A percentile compares a stretch with the other conserved stretches of the same genome.
Evolutionary conservation across 2,113 vertebrate species (phyloP).

Genomic region (Larimichthys polyactis): DNA sequence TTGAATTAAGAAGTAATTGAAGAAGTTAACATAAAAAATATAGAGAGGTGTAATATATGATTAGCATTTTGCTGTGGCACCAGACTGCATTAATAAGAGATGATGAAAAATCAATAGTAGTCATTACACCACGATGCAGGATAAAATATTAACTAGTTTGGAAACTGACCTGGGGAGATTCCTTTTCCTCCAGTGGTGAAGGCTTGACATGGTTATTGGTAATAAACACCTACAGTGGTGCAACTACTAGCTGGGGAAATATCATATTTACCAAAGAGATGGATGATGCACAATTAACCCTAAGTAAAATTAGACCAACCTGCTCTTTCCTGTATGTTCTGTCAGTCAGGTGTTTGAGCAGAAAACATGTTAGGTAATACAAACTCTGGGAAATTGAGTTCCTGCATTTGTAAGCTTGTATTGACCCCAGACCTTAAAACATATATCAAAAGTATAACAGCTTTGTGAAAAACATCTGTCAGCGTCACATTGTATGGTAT

Average conservation of each 20-base stretch:
- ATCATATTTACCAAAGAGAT: conserved; percentile 71
- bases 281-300: conserved; percentile 63
- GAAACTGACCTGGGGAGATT: conserved; percentile 80
- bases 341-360: conserved; percentile 43
- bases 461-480: conserved; percentile 72
- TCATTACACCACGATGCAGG: conserved; percentile 76
- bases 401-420: conserved; percentile 45
- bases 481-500: conserved; percentile 46
- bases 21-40: conserved; percentile 63
- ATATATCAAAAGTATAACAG: conserved; percentile 44
- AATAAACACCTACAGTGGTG: conserved; percentile 77
- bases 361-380: conserved; percentile 31
- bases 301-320: conserved; percentile 61
- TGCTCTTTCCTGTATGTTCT: conserved; percentile 35
- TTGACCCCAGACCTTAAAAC: conserved; percentile 64
- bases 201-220: conserved; percentile 69
- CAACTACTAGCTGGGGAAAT: conserved; percentile 70
- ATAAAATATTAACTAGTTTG: conserved; percentile 85
- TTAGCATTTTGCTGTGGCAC: conserved; percentile 80
- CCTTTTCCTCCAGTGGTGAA: conserved; percentile 53
- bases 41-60: conserved; percentile 65
- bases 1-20: conserved; percentile 59
- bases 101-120: conserved; percentile 85
- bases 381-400: conserved; percentile 47
- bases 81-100: conserved; percentile 84